Evolutionary conservation across 2,797 vertebrate genomes (phyloP).

Genomic region (Pampus argenteus): DNA sequence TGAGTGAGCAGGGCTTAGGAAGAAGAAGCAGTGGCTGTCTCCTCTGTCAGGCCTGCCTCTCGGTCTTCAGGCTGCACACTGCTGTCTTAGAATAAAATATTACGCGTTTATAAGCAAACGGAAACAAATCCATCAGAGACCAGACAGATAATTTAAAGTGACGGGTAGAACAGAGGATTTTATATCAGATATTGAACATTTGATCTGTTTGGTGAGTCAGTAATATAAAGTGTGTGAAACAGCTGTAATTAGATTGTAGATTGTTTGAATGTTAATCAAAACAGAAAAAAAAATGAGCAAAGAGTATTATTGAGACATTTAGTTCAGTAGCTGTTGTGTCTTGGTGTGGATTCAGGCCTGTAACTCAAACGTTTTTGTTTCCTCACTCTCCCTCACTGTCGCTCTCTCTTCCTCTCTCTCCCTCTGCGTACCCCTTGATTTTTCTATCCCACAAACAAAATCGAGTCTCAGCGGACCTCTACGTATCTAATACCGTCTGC

Average conservation of each 20-base stretch:
- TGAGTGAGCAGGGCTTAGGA: slow-evolving; percentile 73
- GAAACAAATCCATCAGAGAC: slow-evolving; percentile 69
- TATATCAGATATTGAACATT: slow-evolving; percentile 52
- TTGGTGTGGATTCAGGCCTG: neutral
- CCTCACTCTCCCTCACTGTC: neutral
- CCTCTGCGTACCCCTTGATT: neutral
- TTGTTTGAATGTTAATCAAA: slow-evolving; percentile 49
- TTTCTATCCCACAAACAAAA: slow-evolving; percentile 6
- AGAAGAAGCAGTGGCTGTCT: slow-evolving; percentile 56
- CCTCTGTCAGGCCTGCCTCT: slow-evolving; percentile 51
- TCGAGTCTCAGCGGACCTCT: slow-evolving; percentile 6
- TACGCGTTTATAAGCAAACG: slow-evolving; percentile 56
- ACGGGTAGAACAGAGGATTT: slow-evolving; percentile 46
- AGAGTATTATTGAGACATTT: too few relatives aligned
- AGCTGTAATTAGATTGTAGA: slow-evolving; percentile 33
- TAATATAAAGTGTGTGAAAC: slow-evolving; percentile 55
- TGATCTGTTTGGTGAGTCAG: slow-evolving; percentile 53
- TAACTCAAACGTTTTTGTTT: too few relatives aligned
- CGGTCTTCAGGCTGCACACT: slow-evolving; percentile 35
- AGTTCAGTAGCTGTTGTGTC: neutral
- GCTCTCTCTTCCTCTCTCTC: slow-evolving; percentile 9
- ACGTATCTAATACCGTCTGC: slow-evolving; percentile 1
- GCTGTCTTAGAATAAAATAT: slow-evolving; percentile 63
- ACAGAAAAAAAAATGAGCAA: too few relatives aligned
- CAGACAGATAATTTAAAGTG: slow-evolving; percentile 70